These are phyloP conservation scores for Thereva nobilitata DNA, from an alignment of 2,888 invertebrate species.

Conservation along the genomic window DNA sequence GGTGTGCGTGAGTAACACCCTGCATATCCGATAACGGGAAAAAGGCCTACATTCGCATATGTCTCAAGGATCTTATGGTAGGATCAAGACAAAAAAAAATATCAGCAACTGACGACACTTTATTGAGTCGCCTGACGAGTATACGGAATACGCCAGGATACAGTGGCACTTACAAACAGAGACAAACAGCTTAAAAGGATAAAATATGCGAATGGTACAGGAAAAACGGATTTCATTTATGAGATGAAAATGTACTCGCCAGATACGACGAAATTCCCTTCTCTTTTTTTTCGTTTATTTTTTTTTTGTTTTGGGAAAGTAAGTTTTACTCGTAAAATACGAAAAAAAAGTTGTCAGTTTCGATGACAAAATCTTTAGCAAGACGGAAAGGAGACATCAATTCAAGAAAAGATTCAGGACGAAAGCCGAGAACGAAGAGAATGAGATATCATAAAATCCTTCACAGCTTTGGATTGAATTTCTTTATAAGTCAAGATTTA, in stretches of 20 bases:
- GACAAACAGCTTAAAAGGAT: constrained; percentile 8
- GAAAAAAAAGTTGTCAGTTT: too few species aligned
- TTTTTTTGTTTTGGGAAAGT: too few species aligned
- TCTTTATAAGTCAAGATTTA: constrained; percentile 14
- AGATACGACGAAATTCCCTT: too few species aligned
- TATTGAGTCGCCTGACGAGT: constrained; percentile 18
- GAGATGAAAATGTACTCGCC: constrained; percentile 28
- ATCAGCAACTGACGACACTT: not conserved
- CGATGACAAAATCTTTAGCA: too few species aligned
- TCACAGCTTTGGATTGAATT: not conserved
- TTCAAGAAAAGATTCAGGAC: too few species aligned
- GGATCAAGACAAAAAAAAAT: constrained; percentile 7
- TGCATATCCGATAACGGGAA: not conserved
- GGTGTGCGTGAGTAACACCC: too few species aligned
- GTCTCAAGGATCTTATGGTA: not conserved
- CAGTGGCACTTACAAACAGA: constrained; percentile 25
- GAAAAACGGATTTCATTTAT: constrained; percentile 22
- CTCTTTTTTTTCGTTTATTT: too few species aligned
- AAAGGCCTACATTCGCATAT: constrained; percentile 12
- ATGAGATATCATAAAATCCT: constrained; percentile 2
- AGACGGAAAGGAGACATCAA: too few species aligned
- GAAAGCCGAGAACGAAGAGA: not conserved
- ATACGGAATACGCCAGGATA: constrained; percentile 7
- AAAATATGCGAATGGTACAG: constrained; percentile 1
- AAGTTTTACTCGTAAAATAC: too few species aligned